Evolutionary conservation across 2,797 vertebrate genomes (phyloP), one percentile per base, ranked within the genome.

Genomic region (Pangasius larnaudii): DNA sequence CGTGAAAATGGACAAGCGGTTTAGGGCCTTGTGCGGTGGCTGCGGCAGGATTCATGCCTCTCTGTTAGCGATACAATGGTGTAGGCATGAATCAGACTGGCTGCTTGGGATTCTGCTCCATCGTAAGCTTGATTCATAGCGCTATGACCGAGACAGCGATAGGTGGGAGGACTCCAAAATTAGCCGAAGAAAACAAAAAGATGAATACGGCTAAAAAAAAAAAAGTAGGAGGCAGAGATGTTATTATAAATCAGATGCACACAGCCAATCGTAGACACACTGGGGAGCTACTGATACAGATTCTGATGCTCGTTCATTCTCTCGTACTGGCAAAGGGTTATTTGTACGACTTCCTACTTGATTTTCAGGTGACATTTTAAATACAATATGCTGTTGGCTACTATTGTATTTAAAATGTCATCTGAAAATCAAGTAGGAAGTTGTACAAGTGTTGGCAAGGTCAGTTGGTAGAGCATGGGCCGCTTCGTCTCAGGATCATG

Each of bases 141-240:
- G 74, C 24, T 39, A 30, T 83, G 78, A 86, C 49, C 83, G 71
- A 88, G 75, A 89, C 75, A 71, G 80, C 24, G 84, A 53, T 89
- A 84, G 86, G 90, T 89, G 88, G 89, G 85, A 84, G 90, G 84
- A 71, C 85, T 88, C 90, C 88, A 88, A 81, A 93, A 86, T 91
- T 91, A 91, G 92, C 78, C 74, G 88, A 87, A 87, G 74, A 86
- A 88, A 85, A 87, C 88, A 87, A 89, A 81, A 81, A 87, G 72
- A 90, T 88, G 78, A 90, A 91, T 89, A 87, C 1, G 1, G 58
- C 58, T 82, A 30, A 59, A 11, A 36, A 39, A 22, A n/a, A 56
- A 56, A 27, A 61, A 42, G 79, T 24, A 42, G 79, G 79, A 61
- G 36, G 27, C 22, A 46, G 58, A 82, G 33, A 27, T 11, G 36